Evolutionary conservation across 1,140 invertebrate species (phyloP).

Genomic region (Leucophenga varia): DNA sequence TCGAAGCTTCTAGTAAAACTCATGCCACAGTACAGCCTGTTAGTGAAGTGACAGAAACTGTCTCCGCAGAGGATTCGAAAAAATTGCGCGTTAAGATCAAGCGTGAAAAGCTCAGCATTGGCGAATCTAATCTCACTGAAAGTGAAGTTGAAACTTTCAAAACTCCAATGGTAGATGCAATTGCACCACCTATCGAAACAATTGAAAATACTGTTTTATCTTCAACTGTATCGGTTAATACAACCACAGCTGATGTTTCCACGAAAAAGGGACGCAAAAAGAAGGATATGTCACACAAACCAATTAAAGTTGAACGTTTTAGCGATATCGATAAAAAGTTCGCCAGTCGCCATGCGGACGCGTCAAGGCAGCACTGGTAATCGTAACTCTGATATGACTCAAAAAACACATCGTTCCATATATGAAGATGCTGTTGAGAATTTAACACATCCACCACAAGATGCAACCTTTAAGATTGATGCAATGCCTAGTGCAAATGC

Average conservation of each 20-base stretch:
- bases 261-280: conserved; percentile 33
- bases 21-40: conserved; percentile 9
- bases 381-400: conserved; percentile 18
- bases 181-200: conserved; percentile 4
- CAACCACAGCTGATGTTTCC: conserved; percentile 2
- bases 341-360: conserved; percentile 34
- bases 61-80: neutral
- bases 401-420: conserved; percentile 25
- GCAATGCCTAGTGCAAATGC: conserved; percentile 8
- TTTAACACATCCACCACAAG: conserved; percentile 5
- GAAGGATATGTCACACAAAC: conserved; percentile 24
- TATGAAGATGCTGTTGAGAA: conserved; percentile 46
- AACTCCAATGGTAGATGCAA: neutral
- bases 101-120: conserved; percentile 36
- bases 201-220: conserved; percentile 24
- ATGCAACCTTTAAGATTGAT: conserved; percentile 7
- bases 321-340: conserved; percentile 32
- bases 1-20: too few relatives aligned
- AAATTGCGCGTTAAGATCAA: conserved; percentile 33
- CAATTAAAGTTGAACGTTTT: conserved; percentile 49
- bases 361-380: conserved; percentile 27
- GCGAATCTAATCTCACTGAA: neutral
- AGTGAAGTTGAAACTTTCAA: neutral
- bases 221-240: conserved; percentile 14
- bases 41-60: neutral